These are phyloP conservation scores for Pristionchus fissidentatus DNA, from an alignment of 2,888 invertebrate genomes.

Conservation along the genomic window DNA sequence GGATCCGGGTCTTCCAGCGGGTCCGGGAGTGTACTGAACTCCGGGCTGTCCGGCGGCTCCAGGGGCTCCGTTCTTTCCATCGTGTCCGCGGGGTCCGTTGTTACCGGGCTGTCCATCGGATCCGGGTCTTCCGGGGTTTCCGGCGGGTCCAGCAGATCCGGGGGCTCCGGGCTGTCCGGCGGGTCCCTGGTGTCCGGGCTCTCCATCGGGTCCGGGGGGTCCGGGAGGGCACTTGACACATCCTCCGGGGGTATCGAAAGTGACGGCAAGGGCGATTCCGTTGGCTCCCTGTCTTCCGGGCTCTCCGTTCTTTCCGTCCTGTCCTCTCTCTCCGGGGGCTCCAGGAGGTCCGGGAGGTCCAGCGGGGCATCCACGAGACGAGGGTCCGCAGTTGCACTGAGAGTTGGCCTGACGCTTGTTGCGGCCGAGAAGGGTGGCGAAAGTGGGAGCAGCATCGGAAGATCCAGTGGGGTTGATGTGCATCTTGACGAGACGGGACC, in stretches of 20 bases:
- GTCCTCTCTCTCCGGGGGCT: conserved; percentile 61
- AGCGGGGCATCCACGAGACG: conserved; percentile 63
- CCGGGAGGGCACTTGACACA: conserved; percentile 66
- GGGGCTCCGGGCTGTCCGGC: conserved; percentile 59
- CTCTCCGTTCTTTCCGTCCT: conserved; percentile 60
- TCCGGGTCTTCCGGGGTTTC: conserved; percentile 58
- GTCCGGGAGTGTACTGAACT: conserved; percentile 27
- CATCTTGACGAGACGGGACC: conserved; percentile 60
- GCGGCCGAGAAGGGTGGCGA: conserved; percentile 56
- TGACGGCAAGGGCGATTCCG: conserved; percentile 51
- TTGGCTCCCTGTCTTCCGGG: conserved; percentile 60
- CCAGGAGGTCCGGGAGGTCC: conserved; percentile 65
- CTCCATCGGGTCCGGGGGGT: conserved; percentile 59
- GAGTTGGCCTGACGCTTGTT: conserved; percentile 47
- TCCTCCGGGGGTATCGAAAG: conserved; percentile 53
- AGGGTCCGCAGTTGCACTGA: conserved; percentile 59
- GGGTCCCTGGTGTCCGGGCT: conserved; percentile 62
- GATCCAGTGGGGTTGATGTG: conserved; percentile 59
- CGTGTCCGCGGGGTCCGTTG: conserved; percentile 11
- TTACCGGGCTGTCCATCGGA: conserved; percentile 57
- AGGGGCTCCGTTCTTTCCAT: conserved; percentile 29
- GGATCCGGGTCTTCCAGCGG: conserved; percentile 25
- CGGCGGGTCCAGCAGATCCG: conserved; percentile 60
- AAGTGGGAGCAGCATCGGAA: conserved; percentile 56
- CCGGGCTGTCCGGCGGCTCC: conserved; percentile 7